phyloP scores from a whole-genome alignment of 2,797 vertebrate species.

The Silurus lanzhouensis region DNA sequence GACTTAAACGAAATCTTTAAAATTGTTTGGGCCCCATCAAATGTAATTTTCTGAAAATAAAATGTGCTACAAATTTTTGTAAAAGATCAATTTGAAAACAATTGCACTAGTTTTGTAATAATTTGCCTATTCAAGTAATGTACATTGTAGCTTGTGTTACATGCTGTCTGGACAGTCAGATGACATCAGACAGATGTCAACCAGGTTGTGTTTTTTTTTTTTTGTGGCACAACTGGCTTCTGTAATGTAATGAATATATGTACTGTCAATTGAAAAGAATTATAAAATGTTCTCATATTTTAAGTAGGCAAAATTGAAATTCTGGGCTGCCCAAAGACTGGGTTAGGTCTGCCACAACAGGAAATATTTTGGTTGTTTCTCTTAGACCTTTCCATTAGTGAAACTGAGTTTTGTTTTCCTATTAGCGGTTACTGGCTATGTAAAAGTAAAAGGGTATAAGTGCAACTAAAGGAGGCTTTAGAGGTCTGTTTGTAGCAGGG shows the following conservation, averaged over 20 bases:
- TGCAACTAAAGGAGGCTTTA: slow-evolving; percentile 59
- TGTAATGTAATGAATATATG: slow-evolving; percentile 51
- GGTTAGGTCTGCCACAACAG: slow-evolving; percentile 60
- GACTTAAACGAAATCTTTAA: not conserved
- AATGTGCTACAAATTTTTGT: not conserved
- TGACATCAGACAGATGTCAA: slow-evolving; percentile 25
- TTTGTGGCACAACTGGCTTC: slow-evolving; percentile 40
- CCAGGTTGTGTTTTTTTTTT: not conserved
- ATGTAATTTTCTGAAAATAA: not conserved
- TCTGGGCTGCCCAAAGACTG: slow-evolving; percentile 58
- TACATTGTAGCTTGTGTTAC: not conserved
- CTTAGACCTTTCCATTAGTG: slow-evolving; percentile 64
- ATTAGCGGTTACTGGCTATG: slow-evolving; percentile 65
- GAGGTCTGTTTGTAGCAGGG: slow-evolving; percentile 63
- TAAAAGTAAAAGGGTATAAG: slow-evolving; percentile 62
- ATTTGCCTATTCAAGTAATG: not conserved
- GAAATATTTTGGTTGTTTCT: slow-evolving; percentile 68
- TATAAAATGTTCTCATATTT: slow-evolving; percentile 61
- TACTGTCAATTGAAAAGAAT: slow-evolving; percentile 60
- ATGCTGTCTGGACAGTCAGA: slow-evolving; percentile 1
- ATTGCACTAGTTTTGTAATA: not conserved
- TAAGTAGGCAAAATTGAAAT: slow-evolving; percentile 57
- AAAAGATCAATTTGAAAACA: not conserved
- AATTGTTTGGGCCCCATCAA: not conserved
- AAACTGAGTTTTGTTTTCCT: slow-evolving; percentile 66